Evolutionary conservation across 2,113 vertebrate species (phyloP), one percentile per base, ranked within the genome.

Genomic region (Cranoglanis bouderius): DNA sequence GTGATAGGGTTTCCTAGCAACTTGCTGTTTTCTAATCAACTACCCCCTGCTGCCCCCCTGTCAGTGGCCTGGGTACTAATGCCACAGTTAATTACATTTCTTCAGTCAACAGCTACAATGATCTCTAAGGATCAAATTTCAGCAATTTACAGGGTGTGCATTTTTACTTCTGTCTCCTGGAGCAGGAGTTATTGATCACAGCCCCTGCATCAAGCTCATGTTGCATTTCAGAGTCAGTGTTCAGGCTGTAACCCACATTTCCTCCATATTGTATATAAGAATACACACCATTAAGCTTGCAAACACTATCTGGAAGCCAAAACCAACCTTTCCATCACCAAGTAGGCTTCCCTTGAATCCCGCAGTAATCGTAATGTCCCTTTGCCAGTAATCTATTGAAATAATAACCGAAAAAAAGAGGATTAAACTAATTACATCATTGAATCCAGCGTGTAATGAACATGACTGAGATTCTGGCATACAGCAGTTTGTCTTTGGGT

Each of bases 401-500:
- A 95, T 94, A 94, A 95, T 93, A 95, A 95, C 92, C 10, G 16
- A 35, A 93, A 95, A 93, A 93, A 95, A 94, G 93, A 92, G 93
- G 95, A 96, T 95, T 96, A 95, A 93, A 94, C 94, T 94, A 95
- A 96, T 95, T 94, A 95, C 94, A 95, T 93, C 89, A 94, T 29
- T 35, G 16, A 84, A 86, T 89, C 59, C 55, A 21, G 59, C 86
- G 29, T 51, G 78, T 80, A 85, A 89, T 85, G 65, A 91, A 89
- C 85, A 82, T 59, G 67, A 92, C 87, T 93, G 94, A 92, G 57
- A 59, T 89, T 78, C 86, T 85, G 89, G 83, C 90, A 91, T 87
- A 43, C 13, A 32, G 63, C 51, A 70, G 24, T 74, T 61, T 85
- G 89, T 91, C 91, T 95, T 91, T 83, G 77, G 92, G 89, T 85